These are phyloP conservation scores for Nezara viridula DNA, from an alignment of 2,888 invertebrate species.

Conservation along the genomic window DNA sequence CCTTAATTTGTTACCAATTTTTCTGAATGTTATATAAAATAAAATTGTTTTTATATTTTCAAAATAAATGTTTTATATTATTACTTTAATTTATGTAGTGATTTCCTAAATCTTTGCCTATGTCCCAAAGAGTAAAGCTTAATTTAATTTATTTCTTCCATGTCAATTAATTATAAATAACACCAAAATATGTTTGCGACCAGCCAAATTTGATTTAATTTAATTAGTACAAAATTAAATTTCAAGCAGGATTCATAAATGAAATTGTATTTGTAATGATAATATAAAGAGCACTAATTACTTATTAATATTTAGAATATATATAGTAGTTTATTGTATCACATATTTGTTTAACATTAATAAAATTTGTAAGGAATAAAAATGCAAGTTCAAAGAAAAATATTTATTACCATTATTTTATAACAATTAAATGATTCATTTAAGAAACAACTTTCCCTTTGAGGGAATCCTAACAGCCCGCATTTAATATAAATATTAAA, in stretches of 20 bases:
- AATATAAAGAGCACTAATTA: background rate
- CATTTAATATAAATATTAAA: constrained; percentile 39
- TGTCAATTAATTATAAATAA: background rate
- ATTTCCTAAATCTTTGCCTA: background rate
- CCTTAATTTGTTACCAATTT: constrained; percentile 43
- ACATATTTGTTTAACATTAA: background rate
- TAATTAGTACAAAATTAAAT: background rate
- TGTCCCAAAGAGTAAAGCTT: background rate
- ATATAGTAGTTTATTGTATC: background rate
- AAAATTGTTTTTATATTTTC: constrained; percentile 40
- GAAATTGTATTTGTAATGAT: too few species aligned
- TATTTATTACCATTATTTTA: constrained; percentile 17
- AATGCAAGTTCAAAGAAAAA: background rate
- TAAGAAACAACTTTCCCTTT: constrained; percentile 29
- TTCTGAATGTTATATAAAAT: constrained; percentile 35
- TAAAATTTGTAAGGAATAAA: background rate
- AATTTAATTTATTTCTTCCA: background rate
- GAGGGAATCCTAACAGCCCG: constrained; percentile 46
- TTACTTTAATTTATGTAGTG: background rate
- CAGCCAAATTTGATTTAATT: too few species aligned
- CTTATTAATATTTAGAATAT: background rate
- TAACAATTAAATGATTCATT: background rate
- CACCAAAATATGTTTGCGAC: background rate
- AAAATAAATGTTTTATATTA: constrained; percentile 32
- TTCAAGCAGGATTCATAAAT: background rate